Conservation (phyloP, 2,113 vertebrate genomes). For the Hippoglossus stenolepis region DNA sequence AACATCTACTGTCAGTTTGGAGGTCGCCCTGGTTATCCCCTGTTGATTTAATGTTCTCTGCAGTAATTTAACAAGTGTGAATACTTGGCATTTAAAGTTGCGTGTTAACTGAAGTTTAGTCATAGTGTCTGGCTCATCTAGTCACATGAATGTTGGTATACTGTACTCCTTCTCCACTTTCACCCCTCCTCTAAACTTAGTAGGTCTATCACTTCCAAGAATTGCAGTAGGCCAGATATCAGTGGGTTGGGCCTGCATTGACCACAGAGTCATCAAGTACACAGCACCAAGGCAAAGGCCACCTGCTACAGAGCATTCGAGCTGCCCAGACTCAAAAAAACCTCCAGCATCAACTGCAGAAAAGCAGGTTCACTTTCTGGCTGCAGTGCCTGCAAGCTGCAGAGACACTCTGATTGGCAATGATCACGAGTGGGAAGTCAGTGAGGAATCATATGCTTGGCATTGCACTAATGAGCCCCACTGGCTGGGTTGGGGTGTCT, state of each 20-base stretch:
- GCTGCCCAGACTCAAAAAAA: slow-evolving; percentile 13
- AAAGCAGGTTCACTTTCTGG: slow-evolving; percentile 17
- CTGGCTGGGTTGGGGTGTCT: not conserved
- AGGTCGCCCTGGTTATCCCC: not conserved
- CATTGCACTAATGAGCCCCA: not conserved
- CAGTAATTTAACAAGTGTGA: slow-evolving; percentile 45
- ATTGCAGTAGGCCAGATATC: slow-evolving; percentile 58
- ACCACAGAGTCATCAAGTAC: slow-evolving; percentile 61
- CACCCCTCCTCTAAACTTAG: slow-evolving; percentile 73
- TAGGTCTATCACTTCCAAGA: slow-evolving; percentile 71
- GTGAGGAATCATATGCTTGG: slow-evolving; percentile 17
- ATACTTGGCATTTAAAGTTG: slow-evolving; percentile 60
- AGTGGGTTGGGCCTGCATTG: slow-evolving; percentile 49
- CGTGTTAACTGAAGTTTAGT: slow-evolving; percentile 34
- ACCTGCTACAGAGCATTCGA: slow-evolving; percentile 55
- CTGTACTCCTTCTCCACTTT: slow-evolving; percentile 70
- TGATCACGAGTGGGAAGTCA: not conserved
- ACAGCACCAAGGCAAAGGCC: slow-evolving; percentile 39
- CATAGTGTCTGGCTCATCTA: slow-evolving; percentile 27
- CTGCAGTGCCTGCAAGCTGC: not conserved
- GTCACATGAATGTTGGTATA: slow-evolving; percentile 51
- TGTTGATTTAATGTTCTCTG: slow-evolving; percentile 36
- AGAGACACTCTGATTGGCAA: not conserved
- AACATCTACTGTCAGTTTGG: not conserved
- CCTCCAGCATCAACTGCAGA: slow-evolving; percentile 15